Evolutionary conservation across 2,113 vertebrate genomes (phyloP), one percentile per base, ranked within the genome.

Genomic region (Lepus americanus): DNA sequence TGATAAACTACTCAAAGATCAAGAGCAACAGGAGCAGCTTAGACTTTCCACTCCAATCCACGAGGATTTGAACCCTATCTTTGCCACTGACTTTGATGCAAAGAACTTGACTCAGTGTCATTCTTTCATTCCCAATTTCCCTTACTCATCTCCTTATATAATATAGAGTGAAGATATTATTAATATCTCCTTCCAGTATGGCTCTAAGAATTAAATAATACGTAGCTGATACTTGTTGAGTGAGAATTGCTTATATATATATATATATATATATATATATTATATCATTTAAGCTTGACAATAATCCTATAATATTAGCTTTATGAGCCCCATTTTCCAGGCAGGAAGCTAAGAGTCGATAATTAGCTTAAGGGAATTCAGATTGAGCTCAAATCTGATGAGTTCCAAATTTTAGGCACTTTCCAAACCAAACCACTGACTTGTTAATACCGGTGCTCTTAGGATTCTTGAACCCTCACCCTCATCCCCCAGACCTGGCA

Each of bases 121-220:
- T 39, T 92, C 9, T 49, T 9, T 66, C 27, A 27, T 25, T 86
- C 10, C 70, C 29, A 76, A 36, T 76, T 13, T 39, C 13, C 4
- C 5, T 77, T 6, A 19, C 72, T n/a, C 1, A 22, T 20, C 5
- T 88, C 9, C 9, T 77, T 33, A 31, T 14, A 51, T 14, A 25
- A 39, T n/a, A 51, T 10, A 72, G 93, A 91, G 74, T 70, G 14
- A 94, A 94, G 14, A 61, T 29, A 70, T 25, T 23, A 3, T 33
- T 20, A 25, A 49, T 19, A 31, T 19, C n/a, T 80, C 49, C 6
- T 73, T 91, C 83, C 36, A 3, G 2, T 72, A 11, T 55, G 33
- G 6, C 9, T 89, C 44, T 76, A 73, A 67, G 69, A 94, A 89
- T 59, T 67, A 92, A 53, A 82, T 82, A n/a, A 76, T 85, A 39